Evolutionary conservation across 2,797 vertebrate genomes (phyloP), one percentile per base, ranked within the genome.

Genomic region (Salmo trutta): DNA sequence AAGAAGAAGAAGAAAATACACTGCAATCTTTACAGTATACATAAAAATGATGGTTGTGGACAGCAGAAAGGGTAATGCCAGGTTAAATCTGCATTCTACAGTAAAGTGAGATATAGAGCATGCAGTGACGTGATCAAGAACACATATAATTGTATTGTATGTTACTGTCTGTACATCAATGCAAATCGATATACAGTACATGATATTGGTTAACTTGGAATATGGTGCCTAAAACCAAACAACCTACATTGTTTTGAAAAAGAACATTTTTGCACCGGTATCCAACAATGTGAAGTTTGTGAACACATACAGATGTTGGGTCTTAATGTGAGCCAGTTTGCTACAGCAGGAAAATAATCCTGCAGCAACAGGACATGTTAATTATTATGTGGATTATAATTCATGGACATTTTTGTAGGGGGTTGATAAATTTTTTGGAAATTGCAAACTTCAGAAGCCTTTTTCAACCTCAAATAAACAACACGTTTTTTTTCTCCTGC

Each of bases 1-100:
- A 36, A 47, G 3, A n/a, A 69, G 10, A 41, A 81, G 66, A 24
- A 59, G 17, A 51, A 41, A 73, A 29, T 74, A 64, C 52, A 73
- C 31, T 36, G 16, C 73, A 54, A 64, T 47, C 41, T 47, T 47
- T 47, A 47, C 41, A 47, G 41, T 47, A 47, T 47, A 47, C 41
- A 47, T 3, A 47, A 12, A 47, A 47, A 12, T 47, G 8, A 47
- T 47, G 0, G 10, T 0, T 12, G 8, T 47, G 8, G 41, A 2
- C 8, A 47, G 41, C 41, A 47, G 41, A 47, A 8, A 10, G 10
- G 41, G 41, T 47, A 47, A 47, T 12, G 41, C 8, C 41, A 47
- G 41, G 8, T 47, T 47, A 47, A 47, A 47, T 47, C 41, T 47
- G 41, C 41, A 47, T 47, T 47, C 41, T 47, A 62, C 59, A 62